Base-by-base conservation (phyloP, 2,113 vertebrate species). In the Pao palembangensis region DNA sequence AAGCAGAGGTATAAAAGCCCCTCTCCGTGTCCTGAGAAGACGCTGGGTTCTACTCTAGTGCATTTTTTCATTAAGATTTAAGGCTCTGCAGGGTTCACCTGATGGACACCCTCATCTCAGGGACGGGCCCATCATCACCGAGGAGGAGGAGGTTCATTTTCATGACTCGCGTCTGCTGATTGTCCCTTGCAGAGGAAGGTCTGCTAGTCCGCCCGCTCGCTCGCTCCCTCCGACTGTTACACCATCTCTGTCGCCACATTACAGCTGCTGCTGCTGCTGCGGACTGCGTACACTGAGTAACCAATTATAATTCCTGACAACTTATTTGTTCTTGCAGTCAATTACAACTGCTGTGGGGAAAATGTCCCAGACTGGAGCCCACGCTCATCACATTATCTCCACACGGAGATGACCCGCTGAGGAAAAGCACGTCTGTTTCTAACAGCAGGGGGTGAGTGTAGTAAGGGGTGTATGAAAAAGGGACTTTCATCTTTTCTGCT, bases 1-100 rank as follows among this genome's bases (percentile, higher is more conserved):
- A 83, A 88, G 81, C 85, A 85, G 92, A 92, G 90, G 92, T 91
- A 86, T 79, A 78, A 76, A 85, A 81, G 71, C 79, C 74, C 62
- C 58, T 83, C 28, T 38, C 74, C 75, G 51, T 81, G 83, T 91
- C 89, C 89, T 90, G 91, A 87, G 82, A 44, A 79, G 73, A 89
- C 58, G 69, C 79, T 64, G 71, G 65, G 78, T 79, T 81, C 62
- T 89, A 81, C 79, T 87, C 85, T 91, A 93, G 92, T 92, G 91
- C 90, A 91, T 87, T 91, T 89, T 58, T 47, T 83, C 64, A 64
- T 80, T 81, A 69, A 55, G 88, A 88, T 87, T 86, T 77, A 90
- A 88, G 86, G 87, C 80, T 91, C 91, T 69, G 74, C 54, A 53
- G 53, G 64, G 75, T 71, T 70, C 62, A 58, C 76, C 74, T 80